Evolutionary conservation across 2,113 vertebrate species (phyloP).

Genomic region (Epinephelus cyanopodus): DNA sequence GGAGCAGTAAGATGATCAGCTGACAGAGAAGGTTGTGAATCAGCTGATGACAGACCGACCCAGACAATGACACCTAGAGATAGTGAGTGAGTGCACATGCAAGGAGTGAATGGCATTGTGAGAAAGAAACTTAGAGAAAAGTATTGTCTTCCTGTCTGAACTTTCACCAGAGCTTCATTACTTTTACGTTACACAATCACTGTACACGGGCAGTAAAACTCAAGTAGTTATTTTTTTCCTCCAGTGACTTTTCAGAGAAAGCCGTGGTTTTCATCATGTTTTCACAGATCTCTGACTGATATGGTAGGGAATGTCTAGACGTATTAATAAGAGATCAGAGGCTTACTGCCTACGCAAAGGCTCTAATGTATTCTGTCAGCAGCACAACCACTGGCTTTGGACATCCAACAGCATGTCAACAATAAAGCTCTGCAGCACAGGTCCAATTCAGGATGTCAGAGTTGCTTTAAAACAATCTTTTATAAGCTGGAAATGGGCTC

Average conservation of each 20-base stretch:
- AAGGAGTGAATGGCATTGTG: too few species aligned
- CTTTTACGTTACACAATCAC: background rate
- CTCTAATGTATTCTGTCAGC: slow-evolving; percentile 20
- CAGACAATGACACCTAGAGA: too few species aligned
- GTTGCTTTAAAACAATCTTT: background rate
- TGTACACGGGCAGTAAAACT: background rate
- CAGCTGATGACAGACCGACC: too few species aligned
- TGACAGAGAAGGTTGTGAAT: too few species aligned
- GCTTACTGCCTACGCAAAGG: slow-evolving; percentile 18
- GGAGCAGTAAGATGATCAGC: too few species aligned
- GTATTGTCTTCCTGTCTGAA: too few species aligned
- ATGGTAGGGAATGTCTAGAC: slow-evolving; percentile 33
- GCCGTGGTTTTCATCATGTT: background rate
- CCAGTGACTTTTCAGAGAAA: slow-evolving; percentile 36
- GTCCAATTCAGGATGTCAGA: background rate
- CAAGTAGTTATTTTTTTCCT: background rate
- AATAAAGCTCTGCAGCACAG: background rate
- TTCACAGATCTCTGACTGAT: slow-evolving; percentile 10
- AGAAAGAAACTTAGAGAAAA: too few species aligned
- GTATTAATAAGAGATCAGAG: slow-evolving; percentile 44
- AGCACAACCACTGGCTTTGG: background rate
- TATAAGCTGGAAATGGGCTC: background rate
- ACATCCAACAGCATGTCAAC: slow-evolving; percentile 4
- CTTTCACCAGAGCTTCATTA: too few species aligned
- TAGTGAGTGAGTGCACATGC: too few species aligned